phyloP scores from a whole-genome alignment of 53 echinoderm and acorn worm species.

The Stichopus horrens region DNA sequence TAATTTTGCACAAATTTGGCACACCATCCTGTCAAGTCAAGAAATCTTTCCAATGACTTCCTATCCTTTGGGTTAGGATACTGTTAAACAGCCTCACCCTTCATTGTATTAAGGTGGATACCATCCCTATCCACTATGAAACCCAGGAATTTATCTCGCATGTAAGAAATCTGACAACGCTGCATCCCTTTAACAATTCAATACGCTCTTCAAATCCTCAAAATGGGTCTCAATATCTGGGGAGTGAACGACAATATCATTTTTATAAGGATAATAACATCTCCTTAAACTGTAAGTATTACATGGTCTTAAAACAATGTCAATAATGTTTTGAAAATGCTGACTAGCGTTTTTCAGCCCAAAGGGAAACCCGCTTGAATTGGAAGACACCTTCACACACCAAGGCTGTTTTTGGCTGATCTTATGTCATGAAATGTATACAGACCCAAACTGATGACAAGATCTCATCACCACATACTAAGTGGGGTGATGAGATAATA shows the following conservation, averaged over 20 bases:
- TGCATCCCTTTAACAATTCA: not conserved
- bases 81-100: not conserved
- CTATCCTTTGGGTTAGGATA: not conserved
- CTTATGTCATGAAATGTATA: no score
- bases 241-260: not conserved
- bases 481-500: no score
- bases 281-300: not conserved
- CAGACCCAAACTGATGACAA: no score
- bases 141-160: not conserved
- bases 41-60: not conserved
- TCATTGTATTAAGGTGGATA: not conserved
- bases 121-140: not conserved
- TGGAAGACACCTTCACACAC: slow-evolving; percentile 31
- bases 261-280: not conserved
- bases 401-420: not conserved
- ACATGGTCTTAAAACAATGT: not conserved
- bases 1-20: not conserved
- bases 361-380: not conserved
- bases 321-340: not conserved
- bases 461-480: no score
- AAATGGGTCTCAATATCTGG: not conserved
- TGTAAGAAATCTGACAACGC: not conserved
- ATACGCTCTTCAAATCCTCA: not conserved
- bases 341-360: not conserved
- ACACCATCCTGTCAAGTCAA: not conserved